Percentiles rank a stretch among this genome's conserved stretches.
Conservation (phyloP, 1,140 invertebrate species). For the Chlorops oryzae region DNA sequence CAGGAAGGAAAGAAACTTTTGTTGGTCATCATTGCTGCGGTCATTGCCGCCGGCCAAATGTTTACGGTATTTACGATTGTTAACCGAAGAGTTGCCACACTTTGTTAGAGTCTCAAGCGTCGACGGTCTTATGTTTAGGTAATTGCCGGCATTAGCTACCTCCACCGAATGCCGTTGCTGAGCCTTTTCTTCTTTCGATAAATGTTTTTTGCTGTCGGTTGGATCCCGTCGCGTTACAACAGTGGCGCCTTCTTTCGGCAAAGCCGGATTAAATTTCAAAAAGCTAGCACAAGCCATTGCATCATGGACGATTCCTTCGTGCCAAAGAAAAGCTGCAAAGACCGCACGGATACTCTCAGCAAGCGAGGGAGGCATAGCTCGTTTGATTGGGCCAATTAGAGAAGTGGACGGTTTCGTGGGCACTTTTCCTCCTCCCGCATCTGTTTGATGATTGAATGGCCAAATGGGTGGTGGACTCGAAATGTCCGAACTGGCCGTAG, state of each 20-base stretch:
- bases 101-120: conserved; percentile 69
- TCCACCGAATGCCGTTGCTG: conserved; percentile 81
- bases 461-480: conserved; percentile 22
- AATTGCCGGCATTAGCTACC: conserved; percentile 70
- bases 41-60: conserved; percentile 15
- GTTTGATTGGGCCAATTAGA: conserved; percentile 55
- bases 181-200: conserved; percentile 53
- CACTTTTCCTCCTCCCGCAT: neutral
- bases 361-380: conserved; percentile 85
- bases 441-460: conserved; percentile 12
- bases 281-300: conserved; percentile 96
- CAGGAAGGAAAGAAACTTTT: conserved; percentile 40
- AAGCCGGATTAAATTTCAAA: conserved; percentile 86
- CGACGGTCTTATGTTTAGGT: conserved; percentile 71
- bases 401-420: conserved; percentile 17
- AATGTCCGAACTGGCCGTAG: conserved; percentile 17
- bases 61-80: conserved; percentile 44
- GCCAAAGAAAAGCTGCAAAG: conserved; percentile 95
- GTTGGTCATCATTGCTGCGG: conserved; percentile 14
- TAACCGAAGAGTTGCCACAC: conserved; percentile 53
- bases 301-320: conserved; percentile 93
- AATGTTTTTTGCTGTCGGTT: conserved; percentile 28
- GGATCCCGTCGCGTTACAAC: conserved; percentile 59
- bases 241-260: conserved; percentile 72
- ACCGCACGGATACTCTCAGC: conserved; percentile 88